Conservation (phyloP, 2,113 vertebrate species). For the Morone saxatilis region DNA sequence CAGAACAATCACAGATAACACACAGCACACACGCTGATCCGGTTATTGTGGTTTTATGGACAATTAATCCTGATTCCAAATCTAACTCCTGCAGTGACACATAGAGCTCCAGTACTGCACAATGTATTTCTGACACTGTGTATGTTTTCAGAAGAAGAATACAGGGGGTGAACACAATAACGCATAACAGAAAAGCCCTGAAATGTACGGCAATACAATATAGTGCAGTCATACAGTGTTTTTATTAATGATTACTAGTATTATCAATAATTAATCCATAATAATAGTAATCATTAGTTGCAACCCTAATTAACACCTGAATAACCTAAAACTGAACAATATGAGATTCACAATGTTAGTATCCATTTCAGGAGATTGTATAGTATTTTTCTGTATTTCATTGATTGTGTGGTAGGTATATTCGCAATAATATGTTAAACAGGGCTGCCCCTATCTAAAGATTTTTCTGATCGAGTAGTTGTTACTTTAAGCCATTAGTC, state of each 20-base stretch:
- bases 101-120: background rate
- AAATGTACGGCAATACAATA: background rate
- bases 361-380: background rate
- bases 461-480: no score
- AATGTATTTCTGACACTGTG: background rate
- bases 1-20: slow-evolving; percentile 28
- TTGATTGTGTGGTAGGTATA: background rate
- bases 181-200: background rate
- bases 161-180: background rate
- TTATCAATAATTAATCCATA: background rate
- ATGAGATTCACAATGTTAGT: background rate
- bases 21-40: slow-evolving; percentile 33
- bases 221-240: background rate
- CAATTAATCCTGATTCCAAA: slow-evolving; percentile 4
- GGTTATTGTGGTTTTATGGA: slow-evolving; percentile 21
- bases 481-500: no score
- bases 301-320: background rate
- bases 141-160: background rate
- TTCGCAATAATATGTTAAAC: no score
- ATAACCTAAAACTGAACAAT: background rate
- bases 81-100: slow-evolving; percentile 1
- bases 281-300: background rate
- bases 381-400: background rate
- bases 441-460: no score
- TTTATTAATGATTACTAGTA: background rate